Percentiles rank a stretch among this genome's conserved stretches.
These are phyloP conservation scores for Ornithoptera priamus DNA, from an alignment of 2,888 invertebrate genomes.

Conservation along the genomic window DNA sequence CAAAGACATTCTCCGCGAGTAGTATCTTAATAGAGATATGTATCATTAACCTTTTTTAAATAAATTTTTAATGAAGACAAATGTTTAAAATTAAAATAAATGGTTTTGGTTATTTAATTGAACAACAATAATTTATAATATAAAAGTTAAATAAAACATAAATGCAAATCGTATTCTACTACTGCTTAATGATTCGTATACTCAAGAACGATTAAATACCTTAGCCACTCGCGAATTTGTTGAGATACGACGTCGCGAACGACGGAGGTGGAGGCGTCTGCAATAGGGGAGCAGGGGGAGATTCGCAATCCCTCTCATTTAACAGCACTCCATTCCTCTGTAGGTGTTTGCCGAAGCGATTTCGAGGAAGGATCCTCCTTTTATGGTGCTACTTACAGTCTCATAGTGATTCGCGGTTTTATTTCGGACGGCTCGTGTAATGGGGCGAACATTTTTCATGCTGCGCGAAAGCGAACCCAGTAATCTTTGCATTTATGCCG, in stretches of 20 bases:
- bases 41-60: no score
- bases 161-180: constrained; percentile 38
- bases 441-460: constrained; percentile 76
- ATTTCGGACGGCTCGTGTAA: constrained; percentile 77
- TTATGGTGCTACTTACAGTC: constrained; percentile 75
- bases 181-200: constrained; percentile 54
- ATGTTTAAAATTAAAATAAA: no score
- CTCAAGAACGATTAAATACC: constrained; percentile 57
- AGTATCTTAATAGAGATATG: no score
- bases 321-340: constrained; percentile 76
- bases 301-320: constrained; percentile 78
- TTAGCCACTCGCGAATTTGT: constrained; percentile 59
- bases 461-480: constrained; percentile 68
- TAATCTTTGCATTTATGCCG: constrained; percentile 79
- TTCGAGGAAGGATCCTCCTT: constrained; percentile 71
- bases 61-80: no score
- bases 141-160: not conserved
- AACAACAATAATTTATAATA: not conserved
- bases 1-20: no score
- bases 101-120: no score
- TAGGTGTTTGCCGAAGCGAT: constrained; percentile 80
- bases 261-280: constrained; percentile 39
- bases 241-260: constrained; percentile 60
- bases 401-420: constrained; percentile 80
- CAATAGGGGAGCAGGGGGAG: constrained; percentile 41